These are phyloP conservation scores for Enteromius unitaeniatus DNA, from an alignment of 2,797 vertebrate genomes.

Conservation along the genomic window DNA sequence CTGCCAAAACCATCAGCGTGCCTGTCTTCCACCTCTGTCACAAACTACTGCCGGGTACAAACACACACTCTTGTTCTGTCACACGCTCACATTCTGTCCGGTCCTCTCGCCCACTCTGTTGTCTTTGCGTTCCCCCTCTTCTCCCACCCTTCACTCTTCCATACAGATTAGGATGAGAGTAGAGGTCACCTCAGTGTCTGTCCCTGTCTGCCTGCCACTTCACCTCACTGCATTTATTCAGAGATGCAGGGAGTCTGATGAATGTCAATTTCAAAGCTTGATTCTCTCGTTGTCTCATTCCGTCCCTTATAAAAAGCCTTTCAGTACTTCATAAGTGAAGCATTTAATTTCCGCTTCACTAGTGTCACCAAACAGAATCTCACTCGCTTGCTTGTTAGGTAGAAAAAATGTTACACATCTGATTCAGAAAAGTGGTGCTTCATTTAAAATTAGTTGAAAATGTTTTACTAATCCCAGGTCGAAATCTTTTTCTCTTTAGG, in stretches of 20 bases:
- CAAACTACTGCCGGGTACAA: slow-evolving; percentile 91
- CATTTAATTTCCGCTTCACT: not conserved
- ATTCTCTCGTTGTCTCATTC: not conserved
- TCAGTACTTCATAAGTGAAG: not conserved
- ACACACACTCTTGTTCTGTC: slow-evolving; percentile 28
- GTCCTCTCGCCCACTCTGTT: slow-evolving; percentile 1
- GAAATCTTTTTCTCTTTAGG: slow-evolving; percentile 73
- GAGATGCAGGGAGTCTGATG: not conserved
- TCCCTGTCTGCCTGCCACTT: slow-evolving; percentile 14
- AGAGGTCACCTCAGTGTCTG: slow-evolving; percentile 32
- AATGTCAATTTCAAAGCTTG: slow-evolving; percentile 32
- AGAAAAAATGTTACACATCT: not conserved
- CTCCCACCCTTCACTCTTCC: not conserved
- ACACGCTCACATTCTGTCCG: slow-evolving; percentile 8
- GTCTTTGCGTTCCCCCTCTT: not conserved
- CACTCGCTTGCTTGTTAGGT: not conserved
- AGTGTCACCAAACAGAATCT: not conserved
- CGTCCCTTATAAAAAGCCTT: not conserved
- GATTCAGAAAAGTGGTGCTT: not conserved
- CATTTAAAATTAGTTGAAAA: not conserved
- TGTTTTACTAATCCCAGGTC: not conserved
- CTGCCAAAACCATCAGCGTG: slow-evolving; percentile 95
- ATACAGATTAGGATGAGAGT: slow-evolving; percentile 26
- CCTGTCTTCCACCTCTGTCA: slow-evolving; percentile 98
- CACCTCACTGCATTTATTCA: slow-evolving; percentile 33